phyloP scores from a whole-genome alignment of 2,888 invertebrate genomes.

The Andrena marginata region DNA sequence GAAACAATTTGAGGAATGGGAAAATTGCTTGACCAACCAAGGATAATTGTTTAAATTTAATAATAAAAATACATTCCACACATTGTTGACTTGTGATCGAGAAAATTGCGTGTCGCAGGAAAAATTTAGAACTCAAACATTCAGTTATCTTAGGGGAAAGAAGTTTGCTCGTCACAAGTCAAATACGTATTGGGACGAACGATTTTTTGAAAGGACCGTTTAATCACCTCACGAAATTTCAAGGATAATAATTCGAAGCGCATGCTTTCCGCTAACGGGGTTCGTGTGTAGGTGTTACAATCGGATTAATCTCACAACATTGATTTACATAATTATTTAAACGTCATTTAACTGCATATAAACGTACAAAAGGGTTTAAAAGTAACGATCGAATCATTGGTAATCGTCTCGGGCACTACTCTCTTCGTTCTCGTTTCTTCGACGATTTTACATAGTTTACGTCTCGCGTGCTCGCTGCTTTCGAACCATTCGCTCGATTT shows the following conservation, averaged over 20 bases:
- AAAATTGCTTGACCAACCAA: too few species aligned
- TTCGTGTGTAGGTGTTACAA: constrained; percentile 75
- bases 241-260: constrained; percentile 77
- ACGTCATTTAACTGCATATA: constrained; percentile 83
- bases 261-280: constrained; percentile 76
- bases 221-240: constrained; percentile 78
- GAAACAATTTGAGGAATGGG: too few species aligned
- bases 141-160: not conserved
- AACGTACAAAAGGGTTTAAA: constrained; percentile 81
- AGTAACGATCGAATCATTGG: constrained; percentile 72
- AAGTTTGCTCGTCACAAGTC: not conserved
- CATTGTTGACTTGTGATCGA: too few species aligned
- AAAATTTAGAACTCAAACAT: too few species aligned
- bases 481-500: constrained; percentile 23
- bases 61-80: too few species aligned
- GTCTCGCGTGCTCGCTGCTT: not conserved
- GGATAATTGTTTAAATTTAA: too few species aligned
- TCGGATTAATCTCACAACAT: constrained; percentile 74
- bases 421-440: constrained; percentile 1
- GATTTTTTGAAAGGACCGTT: constrained; percentile 74
- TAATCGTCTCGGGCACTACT: constrained; percentile 55
- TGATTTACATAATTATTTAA: constrained; percentile 76
- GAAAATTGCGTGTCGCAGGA: too few species aligned
- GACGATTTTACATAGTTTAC: constrained; percentile 1
- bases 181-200: not conserved